phyloP scores from a whole-genome alignment of 2,113 vertebrate species.

The Eleginops maclovinus region DNA sequence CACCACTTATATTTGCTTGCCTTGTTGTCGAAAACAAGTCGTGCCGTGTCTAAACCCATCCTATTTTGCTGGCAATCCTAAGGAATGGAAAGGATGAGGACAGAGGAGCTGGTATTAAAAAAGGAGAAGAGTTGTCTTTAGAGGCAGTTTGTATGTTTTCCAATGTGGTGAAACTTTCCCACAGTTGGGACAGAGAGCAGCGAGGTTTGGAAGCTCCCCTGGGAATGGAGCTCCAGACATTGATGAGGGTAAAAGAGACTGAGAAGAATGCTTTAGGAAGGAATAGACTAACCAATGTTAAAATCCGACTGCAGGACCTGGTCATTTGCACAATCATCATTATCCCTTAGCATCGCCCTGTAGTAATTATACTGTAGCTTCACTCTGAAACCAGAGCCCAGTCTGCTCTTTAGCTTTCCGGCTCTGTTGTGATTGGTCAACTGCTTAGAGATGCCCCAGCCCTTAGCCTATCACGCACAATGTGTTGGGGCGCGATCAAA shows the following conservation, averaged over 20 bases:
- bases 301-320: not conserved
- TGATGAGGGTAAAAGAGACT: constrained; percentile 32
- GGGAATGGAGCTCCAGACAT: constrained; percentile 35
- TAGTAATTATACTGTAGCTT: not conserved
- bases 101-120: constrained; percentile 15
- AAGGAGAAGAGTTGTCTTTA: not conserved
- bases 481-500: too few species aligned
- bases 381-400: too few species aligned
- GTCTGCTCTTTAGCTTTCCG: too few species aligned
- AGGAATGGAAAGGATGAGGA: constrained; percentile 40
- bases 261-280: not conserved
- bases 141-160: constrained; percentile 12
- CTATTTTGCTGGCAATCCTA: constrained; percentile 61
- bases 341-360: not conserved
- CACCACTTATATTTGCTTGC: constrained; percentile 34
- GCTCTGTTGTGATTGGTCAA: too few species aligned
- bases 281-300: constrained; percentile 13
- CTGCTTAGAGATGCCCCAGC: too few species aligned
- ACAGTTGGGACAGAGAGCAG: constrained; percentile 7
- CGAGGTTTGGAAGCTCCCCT: constrained; percentile 15
- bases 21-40: constrained; percentile 62
- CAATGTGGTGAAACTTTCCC: constrained; percentile 9
- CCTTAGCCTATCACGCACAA: too few species aligned
- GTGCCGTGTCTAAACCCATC: constrained; percentile 26
- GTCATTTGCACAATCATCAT: constrained; percentile 22